Conservation (phyloP, 2,113 vertebrate genomes). For the Physeter macrocephalus region DNA sequence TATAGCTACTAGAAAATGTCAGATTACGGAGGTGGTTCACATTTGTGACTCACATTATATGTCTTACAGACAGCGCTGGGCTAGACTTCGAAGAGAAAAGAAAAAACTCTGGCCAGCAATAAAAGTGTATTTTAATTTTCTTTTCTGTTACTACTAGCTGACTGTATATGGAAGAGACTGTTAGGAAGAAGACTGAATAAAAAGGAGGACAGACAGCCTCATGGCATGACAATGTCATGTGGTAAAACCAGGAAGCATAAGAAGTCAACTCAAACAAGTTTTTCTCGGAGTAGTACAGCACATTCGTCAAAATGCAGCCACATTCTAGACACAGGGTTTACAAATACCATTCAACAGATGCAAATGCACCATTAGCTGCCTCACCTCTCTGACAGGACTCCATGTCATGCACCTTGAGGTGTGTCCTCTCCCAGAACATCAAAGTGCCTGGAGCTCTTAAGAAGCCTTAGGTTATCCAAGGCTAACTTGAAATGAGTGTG, state of each 20-base stretch:
- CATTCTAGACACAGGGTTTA: not conserved
- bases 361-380: rapidly evolving
- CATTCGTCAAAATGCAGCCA: not conserved
- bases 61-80: not conserved
- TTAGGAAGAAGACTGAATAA: not conserved
- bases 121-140: not conserved
- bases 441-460: rapidly evolving
- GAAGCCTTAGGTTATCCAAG: rapidly evolving
- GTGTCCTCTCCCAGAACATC: not conserved
- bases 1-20: not conserved
- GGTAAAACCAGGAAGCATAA: not conserved
- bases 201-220: not conserved
- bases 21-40: not conserved
- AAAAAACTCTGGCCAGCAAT: not conserved
- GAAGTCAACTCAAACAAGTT: not conserved
- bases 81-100: constrained; percentile 34
- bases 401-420: rapidly evolving
- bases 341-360: not conserved
- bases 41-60: not conserved
- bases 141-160: rapidly evolving
- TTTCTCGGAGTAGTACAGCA: not conserved
- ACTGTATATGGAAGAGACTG: not conserved
- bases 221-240: not conserved
- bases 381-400: rapidly evolving
- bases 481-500: rapidly evolving